These are phyloP conservation scores for Dryoscopus gambensis DNA, from an alignment of 2,113 vertebrate species.

Conservation along the genomic window DNA sequence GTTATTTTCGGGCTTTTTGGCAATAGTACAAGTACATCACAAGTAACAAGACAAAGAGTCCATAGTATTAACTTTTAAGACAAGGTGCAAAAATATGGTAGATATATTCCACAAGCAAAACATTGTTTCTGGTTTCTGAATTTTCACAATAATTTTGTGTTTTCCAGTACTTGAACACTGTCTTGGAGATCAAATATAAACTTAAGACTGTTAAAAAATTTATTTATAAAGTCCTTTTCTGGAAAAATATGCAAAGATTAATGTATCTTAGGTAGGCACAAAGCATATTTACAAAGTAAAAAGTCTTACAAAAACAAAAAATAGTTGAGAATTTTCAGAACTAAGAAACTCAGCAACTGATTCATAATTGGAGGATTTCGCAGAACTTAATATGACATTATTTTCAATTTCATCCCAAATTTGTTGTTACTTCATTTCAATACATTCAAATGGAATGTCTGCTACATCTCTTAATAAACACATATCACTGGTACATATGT, in stretches of 20 bases:
- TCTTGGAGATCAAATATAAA: not conserved
- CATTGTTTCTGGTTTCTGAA: not conserved
- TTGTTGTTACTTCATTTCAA: not conserved
- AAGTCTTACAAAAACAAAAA: not conserved
- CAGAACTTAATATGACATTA: not conserved
- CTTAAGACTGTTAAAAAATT: not conserved
- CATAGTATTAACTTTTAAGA: not conserved
- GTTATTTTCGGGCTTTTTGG: rapidly evolving
- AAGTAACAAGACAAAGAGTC: not conserved
- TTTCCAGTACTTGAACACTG: not conserved
- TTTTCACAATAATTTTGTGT: not conserved
- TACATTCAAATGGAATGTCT: not conserved
- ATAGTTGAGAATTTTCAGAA: not conserved
- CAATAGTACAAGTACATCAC: not conserved
- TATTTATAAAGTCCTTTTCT: not conserved
- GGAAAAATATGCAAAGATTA: not conserved
- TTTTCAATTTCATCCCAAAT: not conserved
- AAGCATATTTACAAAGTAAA: not conserved
- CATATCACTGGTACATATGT: not conserved
- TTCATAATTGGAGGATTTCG: not conserved
- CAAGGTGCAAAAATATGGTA: not conserved
- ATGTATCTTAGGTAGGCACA: not conserved
- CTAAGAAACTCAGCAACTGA: not conserved
- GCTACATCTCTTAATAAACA: not conserved
- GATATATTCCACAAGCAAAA: not conserved